phyloP scores from a whole-genome alignment of 2,113 vertebrate species.

The Xerus inauris region DNA sequence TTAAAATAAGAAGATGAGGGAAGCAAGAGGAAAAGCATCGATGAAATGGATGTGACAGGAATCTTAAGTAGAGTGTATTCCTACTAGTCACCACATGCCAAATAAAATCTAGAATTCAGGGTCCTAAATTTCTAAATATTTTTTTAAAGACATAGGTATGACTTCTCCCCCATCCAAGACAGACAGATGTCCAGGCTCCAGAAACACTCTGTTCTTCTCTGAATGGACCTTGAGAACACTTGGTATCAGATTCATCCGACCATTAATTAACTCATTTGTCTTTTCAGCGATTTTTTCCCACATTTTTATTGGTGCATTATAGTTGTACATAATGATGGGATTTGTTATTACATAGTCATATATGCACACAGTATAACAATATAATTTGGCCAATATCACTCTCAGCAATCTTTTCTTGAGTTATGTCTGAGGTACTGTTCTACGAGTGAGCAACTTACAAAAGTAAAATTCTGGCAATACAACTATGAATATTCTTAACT shows the following conservation, averaged over 20 bases:
- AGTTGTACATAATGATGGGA: too few species aligned
- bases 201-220: background rate
- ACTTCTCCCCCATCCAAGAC: background rate
- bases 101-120: background rate
- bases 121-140: background rate
- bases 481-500: background rate
- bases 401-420: background rate
- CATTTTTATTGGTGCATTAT: too few species aligned
- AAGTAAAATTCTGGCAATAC: background rate
- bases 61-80: background rate
- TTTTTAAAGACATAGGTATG: too few species aligned
- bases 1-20: constrained; percentile 6
- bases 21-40: background rate
- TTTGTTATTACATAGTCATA: too few species aligned
- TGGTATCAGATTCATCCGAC: background rate
- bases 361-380: too few species aligned
- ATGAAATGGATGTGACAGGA: background rate
- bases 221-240: background rate
- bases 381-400: too few species aligned
- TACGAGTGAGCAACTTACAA: background rate
- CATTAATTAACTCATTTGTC: too few species aligned
- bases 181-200: background rate
- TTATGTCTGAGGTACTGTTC: background rate
- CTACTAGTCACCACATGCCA: background rate
- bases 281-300: too few species aligned